Percentiles rank a stretch among this genome's conserved stretches.
These are phyloP conservation scores for Ceratina japonica DNA, from an alignment of 1,140 invertebrate genomes.

Conservation along the genomic window DNA sequence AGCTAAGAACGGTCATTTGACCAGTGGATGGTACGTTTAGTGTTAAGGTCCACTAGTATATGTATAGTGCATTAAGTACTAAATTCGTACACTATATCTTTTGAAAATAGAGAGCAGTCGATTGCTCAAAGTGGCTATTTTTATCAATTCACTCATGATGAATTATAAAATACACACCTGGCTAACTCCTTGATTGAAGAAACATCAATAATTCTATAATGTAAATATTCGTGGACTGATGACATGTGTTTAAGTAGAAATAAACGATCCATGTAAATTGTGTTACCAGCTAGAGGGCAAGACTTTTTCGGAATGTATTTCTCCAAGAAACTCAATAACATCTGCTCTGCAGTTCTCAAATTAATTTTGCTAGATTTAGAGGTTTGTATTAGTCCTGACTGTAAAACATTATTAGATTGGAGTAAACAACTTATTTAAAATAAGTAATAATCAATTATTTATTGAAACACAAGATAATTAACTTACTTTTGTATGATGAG, in stretches of 20 bases:
- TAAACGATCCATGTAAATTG: slow-evolving; percentile 90
- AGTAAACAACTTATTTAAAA: slow-evolving; percentile 4
- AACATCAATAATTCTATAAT: slow-evolving; percentile 97
- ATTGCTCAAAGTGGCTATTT: no score
- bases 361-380: slow-evolving; percentile 85
- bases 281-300: slow-evolving; percentile 92
- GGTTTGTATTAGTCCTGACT: slow-evolving; percentile 88
- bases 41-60: no score
- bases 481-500: slow-evolving; percentile 86
- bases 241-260: slow-evolving; percentile 91
- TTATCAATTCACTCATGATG: no score
- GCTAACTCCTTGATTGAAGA: slow-evolving; percentile 92
- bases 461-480: neutral
- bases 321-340: slow-evolving; percentile 87
- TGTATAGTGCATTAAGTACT: neutral
- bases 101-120: no score
- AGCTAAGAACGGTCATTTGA: no score
- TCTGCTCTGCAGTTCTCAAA: slow-evolving; percentile 84
- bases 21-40: no score
- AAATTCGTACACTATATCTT: neutral
- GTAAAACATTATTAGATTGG: slow-evolving; percentile 63
- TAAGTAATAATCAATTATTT: neutral
- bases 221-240: slow-evolving; percentile 87
- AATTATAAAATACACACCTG: slow-evolving; percentile 70
- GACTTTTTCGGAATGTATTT: slow-evolving; percentile 83